Evolutionary conservation across 2,888 invertebrate species (phyloP).

Genomic region (Flabesymbios commensalis): DNA sequence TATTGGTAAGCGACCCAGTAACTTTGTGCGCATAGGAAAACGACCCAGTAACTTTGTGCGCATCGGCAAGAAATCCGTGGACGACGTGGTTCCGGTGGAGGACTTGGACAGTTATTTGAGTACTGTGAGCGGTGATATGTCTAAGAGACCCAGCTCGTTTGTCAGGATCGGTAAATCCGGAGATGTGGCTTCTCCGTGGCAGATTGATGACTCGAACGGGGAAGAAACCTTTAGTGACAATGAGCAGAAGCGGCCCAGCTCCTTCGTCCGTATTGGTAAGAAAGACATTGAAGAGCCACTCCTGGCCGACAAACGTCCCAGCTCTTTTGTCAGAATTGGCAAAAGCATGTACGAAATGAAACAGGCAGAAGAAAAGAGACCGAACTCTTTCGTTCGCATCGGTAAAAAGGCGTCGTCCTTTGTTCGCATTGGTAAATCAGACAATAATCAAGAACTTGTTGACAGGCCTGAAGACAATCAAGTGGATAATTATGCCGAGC

Average conservation of each 20-base stretch:
- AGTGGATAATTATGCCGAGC: too few species aligned
- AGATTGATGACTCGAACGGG: too few species aligned
- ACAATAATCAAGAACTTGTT: neutral
- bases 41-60: slow-evolving; percentile 2
- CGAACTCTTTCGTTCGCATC: too few species aligned
- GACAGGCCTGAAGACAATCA: too few species aligned
- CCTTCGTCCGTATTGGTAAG: slow-evolving; percentile 26
- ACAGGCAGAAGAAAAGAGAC: neutral
- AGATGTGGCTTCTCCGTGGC: neutral
- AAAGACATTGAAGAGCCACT: neutral
- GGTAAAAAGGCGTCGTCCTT: slow-evolving; percentile 15
- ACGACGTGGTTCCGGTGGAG: neutral
- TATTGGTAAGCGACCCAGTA: slow-evolving; percentile 8
- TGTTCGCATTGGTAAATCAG: slow-evolving; percentile 19
- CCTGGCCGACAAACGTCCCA: slow-evolving; percentile 8
- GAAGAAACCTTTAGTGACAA: too few species aligned
- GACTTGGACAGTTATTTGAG: neutral
- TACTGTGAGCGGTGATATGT: neutral
- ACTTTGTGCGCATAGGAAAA: slow-evolving; percentile 19
- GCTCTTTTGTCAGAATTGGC: slow-evolving; percentile 21
- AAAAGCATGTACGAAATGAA: slow-evolving; percentile 7
- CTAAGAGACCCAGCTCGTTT: slow-evolving; percentile 19
- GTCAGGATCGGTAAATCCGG: slow-evolving; percentile 25
- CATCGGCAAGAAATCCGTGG: neutral
- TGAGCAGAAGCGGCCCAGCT: slow-evolving; percentile 18